Evolutionary conservation across 2,797 vertebrate genomes (phyloP).

Genomic region (Xyrichtys novacula): DNA sequence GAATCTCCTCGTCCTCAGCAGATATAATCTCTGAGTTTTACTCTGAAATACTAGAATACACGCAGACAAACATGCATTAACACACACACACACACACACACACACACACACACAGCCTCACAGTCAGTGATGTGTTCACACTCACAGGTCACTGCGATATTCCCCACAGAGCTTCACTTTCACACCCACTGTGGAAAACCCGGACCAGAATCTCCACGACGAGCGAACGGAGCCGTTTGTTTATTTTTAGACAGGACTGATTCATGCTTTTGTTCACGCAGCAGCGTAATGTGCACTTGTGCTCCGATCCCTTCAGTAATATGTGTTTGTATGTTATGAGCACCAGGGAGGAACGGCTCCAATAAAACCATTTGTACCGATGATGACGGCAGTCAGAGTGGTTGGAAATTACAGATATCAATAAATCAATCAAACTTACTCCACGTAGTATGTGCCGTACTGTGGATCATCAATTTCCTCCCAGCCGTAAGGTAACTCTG

Average conservation of each 20-base stretch:
- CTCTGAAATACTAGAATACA: slow-evolving; percentile 44
- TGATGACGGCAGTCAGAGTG: slow-evolving; percentile 10
- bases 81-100: slow-evolving; percentile 19
- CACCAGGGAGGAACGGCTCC: slow-evolving; percentile 17
- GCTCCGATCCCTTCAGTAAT: slow-evolving; percentile 30
- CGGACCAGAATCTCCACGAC: slow-evolving; percentile 51
- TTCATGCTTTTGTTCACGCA: slow-evolving; percentile 62
- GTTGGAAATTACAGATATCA: slow-evolving; percentile 28
- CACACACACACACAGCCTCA: slow-evolving; percentile 9
- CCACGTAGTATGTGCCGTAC: slow-evolving; percentile 95
- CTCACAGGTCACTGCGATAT: slow-evolving; percentile 52
- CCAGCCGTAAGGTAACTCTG: slow-evolving; percentile 97
- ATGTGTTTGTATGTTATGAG: slow-evolving; percentile 18
- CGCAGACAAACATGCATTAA: slow-evolving; percentile 25
- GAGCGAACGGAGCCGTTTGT: slow-evolving; percentile 49
- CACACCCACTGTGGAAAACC: slow-evolving; percentile 58
- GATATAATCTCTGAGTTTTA: slow-evolving; percentile 42
- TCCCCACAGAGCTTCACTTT: slow-evolving; percentile 54
- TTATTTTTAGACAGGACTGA: slow-evolving; percentile 70
- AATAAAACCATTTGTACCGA: slow-evolving; percentile 18
- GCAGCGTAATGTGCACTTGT: slow-evolving; percentile 38
- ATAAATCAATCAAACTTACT: slow-evolving; percentile 87
- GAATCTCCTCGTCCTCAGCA: slow-evolving; percentile 29
- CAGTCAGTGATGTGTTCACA: slow-evolving; percentile 40
- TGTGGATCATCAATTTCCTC: slow-evolving; percentile 97